A percentile compares a stretch with the other conserved stretches of the same genome.
phyloP scores from a whole-genome alignment of 2,888 invertebrate genomes.

The Ormia ochracea region DNA sequence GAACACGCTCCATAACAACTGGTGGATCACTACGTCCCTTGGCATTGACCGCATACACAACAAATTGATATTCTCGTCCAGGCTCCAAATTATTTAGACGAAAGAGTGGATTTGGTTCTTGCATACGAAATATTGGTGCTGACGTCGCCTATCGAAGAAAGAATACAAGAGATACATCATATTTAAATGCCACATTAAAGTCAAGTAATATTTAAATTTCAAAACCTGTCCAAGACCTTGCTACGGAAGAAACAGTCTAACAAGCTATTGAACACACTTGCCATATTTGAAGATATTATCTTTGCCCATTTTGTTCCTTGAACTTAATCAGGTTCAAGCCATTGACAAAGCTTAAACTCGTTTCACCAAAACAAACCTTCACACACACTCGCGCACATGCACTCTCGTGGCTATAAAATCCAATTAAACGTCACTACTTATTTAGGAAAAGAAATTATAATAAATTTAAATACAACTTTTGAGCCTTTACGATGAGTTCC shows the following conservation, averaged over 20 bases:
- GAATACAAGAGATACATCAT: background rate
- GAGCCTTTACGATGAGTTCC: no score
- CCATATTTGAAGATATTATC: background rate
- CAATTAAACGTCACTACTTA: no score
- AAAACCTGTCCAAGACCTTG: background rate
- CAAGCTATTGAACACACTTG: background rate
- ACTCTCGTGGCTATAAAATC: no score
- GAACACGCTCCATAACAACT: slow-evolving; percentile 81
- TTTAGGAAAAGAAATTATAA: no score
- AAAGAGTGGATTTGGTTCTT: slow-evolving; percentile 83
- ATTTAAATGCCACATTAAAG: background rate
- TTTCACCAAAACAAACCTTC: no score
- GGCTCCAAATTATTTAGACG: slow-evolving; percentile 85
- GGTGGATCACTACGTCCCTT: slow-evolving; percentile 86
- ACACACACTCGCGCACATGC: no score
- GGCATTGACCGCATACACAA: slow-evolving; percentile 89
- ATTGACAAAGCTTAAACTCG: background rate
- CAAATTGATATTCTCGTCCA: slow-evolving; percentile 86
- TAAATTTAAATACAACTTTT: no score
- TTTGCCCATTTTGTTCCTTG: background rate
- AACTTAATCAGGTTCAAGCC: slow-evolving; percentile 11
- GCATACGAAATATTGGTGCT: slow-evolving; percentile 81
- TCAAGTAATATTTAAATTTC: background rate
- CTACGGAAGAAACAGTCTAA: background rate
- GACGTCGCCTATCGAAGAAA: slow-evolving; percentile 77